Evolutionary conservation across 2,797 vertebrate genomes (phyloP), one percentile per base, ranked within the genome.

Genomic region (Melanotaenia nigrans): DNA sequence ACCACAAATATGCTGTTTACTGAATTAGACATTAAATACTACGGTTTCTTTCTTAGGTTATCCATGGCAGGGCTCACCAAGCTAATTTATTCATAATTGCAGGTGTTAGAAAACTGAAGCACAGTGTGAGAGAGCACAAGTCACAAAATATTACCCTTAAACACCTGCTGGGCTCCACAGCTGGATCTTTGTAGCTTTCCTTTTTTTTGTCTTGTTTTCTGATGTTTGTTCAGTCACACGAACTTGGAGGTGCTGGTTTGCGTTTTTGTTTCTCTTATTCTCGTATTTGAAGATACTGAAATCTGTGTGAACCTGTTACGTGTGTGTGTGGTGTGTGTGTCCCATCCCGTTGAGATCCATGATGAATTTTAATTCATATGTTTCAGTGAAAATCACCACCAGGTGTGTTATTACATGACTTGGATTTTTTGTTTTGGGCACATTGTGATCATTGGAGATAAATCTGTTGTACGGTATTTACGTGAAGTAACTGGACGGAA

Each of bases 401-500:
- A 16, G 18, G 30, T 61, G 3, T 28, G 12, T 55, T 47, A 61
- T 24, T 10, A 14, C 32, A 5, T 3, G 5, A 61, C 22, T 54
- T 2, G 3, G 62, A 72, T 13, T 40, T 40, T 77, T 47, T 69
- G 77, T 75, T 53, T 65, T 77, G 70, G 76, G 65, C 79, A 74
- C 77, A 32, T 53, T 4, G 1, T 20, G 38, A 58, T 81, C 79
- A 35, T 38, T 1, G 40, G 63, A 58, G 65, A 40, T 72, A 32
- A 81, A 57, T 33, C 40, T 73, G 38, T 78, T 77, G 64, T 80
- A 84, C 65, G 81, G 78, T 92, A 85, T 91, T 89, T 82, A 86
- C 89, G 58, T 20, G 49, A 55, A 65, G 22, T 24, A 73, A 71
- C 53, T 73, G n/a, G 63, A 85, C 35, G 63, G 53, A 47, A 79